Evolutionary conservation across 2,888 invertebrate genomes (phyloP).

Genomic region (Eupithecia inturbata): DNA sequence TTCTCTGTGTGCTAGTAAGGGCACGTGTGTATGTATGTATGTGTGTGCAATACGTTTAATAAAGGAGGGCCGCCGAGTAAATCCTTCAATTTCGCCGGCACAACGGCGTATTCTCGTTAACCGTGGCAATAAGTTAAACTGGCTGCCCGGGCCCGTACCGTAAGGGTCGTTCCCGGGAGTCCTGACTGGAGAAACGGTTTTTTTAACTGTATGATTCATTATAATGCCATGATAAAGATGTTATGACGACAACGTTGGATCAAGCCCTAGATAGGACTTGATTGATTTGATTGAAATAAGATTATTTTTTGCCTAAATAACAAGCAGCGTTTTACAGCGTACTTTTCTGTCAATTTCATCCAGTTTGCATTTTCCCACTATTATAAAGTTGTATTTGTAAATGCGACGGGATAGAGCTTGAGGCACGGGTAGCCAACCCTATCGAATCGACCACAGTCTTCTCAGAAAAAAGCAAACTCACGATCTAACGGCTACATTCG

Average conservation of each 20-base stretch:
- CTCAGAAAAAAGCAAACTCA: slow-evolving; percentile 60
- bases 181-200: background rate
- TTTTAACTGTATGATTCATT: background rate
- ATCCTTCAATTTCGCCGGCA: slow-evolving; percentile 84
- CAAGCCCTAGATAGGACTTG: background rate
- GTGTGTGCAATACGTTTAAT: slow-evolving; percentile 83
- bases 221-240: background rate
- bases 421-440: slow-evolving; percentile 15
- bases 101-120: slow-evolving; percentile 84
- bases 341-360: background rate
- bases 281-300: too few species aligned
- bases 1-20: slow-evolving; percentile 9
- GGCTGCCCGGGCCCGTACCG: slow-evolving; percentile 52
- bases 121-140: slow-evolving; percentile 84
- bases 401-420: background rate
- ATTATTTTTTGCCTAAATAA: background rate
- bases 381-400: background rate
- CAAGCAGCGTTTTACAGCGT: background rate
- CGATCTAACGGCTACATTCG: slow-evolving; percentile 23
- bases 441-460: slow-evolving; percentile 33
- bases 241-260: background rate
- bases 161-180: slow-evolving; percentile 23
- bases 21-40: slow-evolving; percentile 54
- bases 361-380: background rate
- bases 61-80: slow-evolving; percentile 84